A percentile compares a stretch with the other conserved stretches of the same genome.
Conservation (phyloP, 2,113 vertebrate genomes). For the Rhadina sibilatrix region DNA sequence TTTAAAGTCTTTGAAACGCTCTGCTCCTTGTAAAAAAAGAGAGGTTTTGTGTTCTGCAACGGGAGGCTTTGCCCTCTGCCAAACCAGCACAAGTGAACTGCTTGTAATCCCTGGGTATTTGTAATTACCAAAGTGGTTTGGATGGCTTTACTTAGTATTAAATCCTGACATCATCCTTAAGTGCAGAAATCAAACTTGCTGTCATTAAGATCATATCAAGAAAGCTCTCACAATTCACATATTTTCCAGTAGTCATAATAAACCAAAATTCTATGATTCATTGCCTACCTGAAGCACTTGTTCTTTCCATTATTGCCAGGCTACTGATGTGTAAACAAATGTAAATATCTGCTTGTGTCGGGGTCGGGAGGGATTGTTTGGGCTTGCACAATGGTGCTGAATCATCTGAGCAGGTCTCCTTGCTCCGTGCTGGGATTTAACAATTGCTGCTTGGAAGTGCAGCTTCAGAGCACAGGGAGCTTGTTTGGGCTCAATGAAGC, state of each 20-base stretch:
- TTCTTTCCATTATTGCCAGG: conserved; percentile 31
- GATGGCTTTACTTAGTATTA: neutral
- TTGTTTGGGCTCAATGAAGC: neutral
- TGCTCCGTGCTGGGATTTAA: neutral
- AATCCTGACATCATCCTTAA: conserved; percentile 23
- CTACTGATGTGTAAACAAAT: conserved; percentile 7
- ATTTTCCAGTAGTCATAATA: neutral
- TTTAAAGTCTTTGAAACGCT: neutral
- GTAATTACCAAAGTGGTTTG: conserved; percentile 15
- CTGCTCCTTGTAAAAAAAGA: neutral
- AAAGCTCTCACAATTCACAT: neutral
- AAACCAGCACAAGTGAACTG: neutral
- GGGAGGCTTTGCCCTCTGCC: neutral
- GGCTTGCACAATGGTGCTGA: conserved; percentile 19
- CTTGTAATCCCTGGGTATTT: neutral
- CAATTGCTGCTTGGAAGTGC: neutral
- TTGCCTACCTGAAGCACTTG: neutral
- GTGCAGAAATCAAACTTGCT: neutral
- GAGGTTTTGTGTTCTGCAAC: neutral
- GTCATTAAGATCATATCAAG: neutral
- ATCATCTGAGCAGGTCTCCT: conserved; percentile 34
- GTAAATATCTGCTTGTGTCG: neutral
- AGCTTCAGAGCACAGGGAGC: neutral
- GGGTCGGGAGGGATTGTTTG: neutral
- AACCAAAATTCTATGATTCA: neutral